Evolutionary conservation across 2,113 vertebrate genomes (phyloP).

Genomic region (Hemicordylus capensis): DNA sequence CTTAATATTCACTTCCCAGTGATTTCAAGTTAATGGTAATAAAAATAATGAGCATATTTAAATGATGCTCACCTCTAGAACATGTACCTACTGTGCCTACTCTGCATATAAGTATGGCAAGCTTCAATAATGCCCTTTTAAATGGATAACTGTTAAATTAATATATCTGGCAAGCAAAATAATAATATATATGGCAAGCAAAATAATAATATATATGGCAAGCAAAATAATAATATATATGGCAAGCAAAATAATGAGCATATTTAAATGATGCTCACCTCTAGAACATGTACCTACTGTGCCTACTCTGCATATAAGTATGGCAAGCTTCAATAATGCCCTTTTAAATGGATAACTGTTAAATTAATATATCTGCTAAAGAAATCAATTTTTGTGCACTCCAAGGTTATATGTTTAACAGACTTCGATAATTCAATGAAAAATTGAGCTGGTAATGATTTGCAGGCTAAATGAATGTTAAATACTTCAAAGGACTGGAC

Average conservation of each 20-base stretch:
- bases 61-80: constrained; percentile 20
- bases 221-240: no score
- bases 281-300: background rate
- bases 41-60: background rate
- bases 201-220: no score
- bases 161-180: no score
- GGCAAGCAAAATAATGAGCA: no score
- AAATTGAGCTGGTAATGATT: constrained; percentile 75
- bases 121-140: constrained; percentile 16
- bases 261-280: background rate
- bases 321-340: background rate
- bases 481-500: constrained; percentile 79
- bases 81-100: background rate
- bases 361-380: constrained; percentile 60
- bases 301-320: background rate
- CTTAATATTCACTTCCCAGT: constrained; percentile 17
- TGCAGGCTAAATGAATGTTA: constrained; percentile 77
- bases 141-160: constrained; percentile 54
- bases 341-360: constrained; percentile 45
- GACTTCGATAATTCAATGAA: constrained; percentile 70
- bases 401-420: constrained; percentile 64
- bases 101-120: background rate
- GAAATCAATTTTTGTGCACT: constrained; percentile 38
- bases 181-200: no score
- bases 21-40: constrained; percentile 16